phyloP scores from a whole-genome alignment of 2,888 invertebrate species.

The Ectemnius continuus region DNA sequence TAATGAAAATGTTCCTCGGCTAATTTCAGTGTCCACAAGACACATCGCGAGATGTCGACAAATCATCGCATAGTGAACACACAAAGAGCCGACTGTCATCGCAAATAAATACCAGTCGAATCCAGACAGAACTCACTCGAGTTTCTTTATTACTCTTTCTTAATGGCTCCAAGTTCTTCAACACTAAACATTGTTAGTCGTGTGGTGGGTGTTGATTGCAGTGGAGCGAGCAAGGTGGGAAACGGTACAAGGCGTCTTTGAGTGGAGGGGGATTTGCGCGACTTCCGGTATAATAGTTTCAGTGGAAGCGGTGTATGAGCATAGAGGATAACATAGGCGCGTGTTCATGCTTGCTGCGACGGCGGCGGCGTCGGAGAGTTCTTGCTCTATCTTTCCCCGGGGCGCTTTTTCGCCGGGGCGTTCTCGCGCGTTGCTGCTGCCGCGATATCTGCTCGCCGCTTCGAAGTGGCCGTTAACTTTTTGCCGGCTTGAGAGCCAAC shows the following conservation, averaged over 20 bases:
- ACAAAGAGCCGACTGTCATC: too few relatives aligned
- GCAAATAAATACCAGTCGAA: too few relatives aligned
- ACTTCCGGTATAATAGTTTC: conserved; percentile 62
- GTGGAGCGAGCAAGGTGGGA: conserved; percentile 20
- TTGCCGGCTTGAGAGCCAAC: conserved; percentile 55
- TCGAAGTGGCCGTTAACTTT: conserved; percentile 50
- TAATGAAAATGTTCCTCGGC: too few relatives aligned
- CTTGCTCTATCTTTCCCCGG: conserved; percentile 34
- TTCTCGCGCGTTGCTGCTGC: not conserved
- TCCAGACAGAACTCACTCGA: too few relatives aligned
- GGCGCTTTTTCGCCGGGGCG: not conserved
- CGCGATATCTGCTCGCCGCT: not conserved
- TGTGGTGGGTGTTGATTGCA: too few relatives aligned
- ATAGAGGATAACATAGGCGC: not conserved
- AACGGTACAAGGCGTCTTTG: conserved; percentile 40
- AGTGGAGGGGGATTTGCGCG: conserved; percentile 17
- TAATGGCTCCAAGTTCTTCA: too few relatives aligned
- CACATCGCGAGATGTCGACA: too few relatives aligned
- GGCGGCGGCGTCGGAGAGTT: conserved; percentile 26
- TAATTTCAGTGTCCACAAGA: too few relatives aligned
- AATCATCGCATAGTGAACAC: too few relatives aligned
- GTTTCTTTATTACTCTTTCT: too few relatives aligned
- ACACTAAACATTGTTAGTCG: too few relatives aligned
- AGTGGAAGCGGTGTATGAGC: conserved; percentile 36
- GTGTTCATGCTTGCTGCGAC: conserved; percentile 5